phyloP scores from a whole-genome alignment of 2,888 invertebrate species.

The Fragum fragum region DNA sequence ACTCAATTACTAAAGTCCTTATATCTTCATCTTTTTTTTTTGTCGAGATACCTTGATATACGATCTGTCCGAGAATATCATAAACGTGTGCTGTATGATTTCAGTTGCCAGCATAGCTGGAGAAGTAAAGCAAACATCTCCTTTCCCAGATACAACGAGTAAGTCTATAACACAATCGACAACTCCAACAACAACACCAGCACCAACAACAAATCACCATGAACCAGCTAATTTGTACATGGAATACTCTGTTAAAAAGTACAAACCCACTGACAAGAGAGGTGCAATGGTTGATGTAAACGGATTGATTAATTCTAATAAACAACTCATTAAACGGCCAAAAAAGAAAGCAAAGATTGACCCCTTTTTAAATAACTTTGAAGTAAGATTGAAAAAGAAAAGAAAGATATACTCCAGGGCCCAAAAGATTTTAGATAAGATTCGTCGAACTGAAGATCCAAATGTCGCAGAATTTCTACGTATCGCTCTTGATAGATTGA shows the following conservation, averaged over 20 bases:
- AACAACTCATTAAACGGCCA: not conserved
- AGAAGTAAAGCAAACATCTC: too few species aligned
- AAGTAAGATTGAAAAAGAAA: constrained; percentile 10
- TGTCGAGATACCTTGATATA: too few species aligned
- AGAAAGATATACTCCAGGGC: constrained; percentile 14
- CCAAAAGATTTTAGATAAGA: not conserved
- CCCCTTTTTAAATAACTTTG: constrained; percentile 9
- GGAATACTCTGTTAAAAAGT: not conserved
- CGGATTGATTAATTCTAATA: not conserved
- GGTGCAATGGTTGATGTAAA: not conserved
- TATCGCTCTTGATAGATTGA: constrained; percentile 7
- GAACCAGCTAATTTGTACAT: not conserved
- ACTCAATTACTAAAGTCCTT: too few species aligned
- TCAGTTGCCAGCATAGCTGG: too few species aligned
- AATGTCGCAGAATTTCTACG: constrained; percentile 19
- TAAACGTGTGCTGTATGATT: too few species aligned
- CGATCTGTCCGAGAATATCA: too few species aligned
- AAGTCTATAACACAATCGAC: not conserved
- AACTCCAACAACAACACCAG: constrained; percentile 7
- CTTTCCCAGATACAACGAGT: not conserved
- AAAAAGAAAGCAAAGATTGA: constrained; percentile 11
- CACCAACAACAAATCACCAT: not conserved
- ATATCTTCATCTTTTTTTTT: too few species aligned
- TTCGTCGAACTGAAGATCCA: constrained; percentile 12
- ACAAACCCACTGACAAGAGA: not conserved